phyloP scores from a whole-genome alignment of 2,113 vertebrate species.

The Neolamprologus sp. region DNA sequence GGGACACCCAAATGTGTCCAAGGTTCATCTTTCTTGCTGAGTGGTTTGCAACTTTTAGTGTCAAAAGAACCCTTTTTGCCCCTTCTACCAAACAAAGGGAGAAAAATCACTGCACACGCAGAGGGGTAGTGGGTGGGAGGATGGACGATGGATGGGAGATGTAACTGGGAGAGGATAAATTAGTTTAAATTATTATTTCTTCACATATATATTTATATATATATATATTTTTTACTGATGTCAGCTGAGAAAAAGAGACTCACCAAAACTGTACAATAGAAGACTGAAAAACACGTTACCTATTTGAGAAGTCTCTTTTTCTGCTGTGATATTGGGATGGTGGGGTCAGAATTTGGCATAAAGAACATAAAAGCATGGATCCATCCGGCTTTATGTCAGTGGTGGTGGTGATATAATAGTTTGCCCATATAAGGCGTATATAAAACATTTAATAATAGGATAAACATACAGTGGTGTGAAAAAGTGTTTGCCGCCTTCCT shows the following conservation, averaged over 20 bases:
- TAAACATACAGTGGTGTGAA: neutral
- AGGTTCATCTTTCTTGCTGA: neutral
- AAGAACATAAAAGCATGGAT: neutral
- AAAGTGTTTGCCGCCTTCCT: neutral
- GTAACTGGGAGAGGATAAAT: neutral
- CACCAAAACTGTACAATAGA: neutral
- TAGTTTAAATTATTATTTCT: neutral
- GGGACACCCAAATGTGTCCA: neutral
- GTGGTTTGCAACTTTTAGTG: neutral
- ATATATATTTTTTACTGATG: neutral
- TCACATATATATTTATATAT: neutral
- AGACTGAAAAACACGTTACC: neutral
- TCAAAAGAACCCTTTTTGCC: neutral
- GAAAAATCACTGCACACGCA: neutral
- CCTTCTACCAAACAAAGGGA: neutral
- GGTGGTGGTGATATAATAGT: neutral
- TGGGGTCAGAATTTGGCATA: neutral
- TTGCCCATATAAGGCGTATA: neutral
- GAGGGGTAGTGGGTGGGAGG: neutral
- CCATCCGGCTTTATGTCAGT: neutral
- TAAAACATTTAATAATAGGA: neutral
- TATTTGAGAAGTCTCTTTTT: neutral
- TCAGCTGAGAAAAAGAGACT: neutral
- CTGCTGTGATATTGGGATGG: neutral
- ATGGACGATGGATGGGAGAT: neutral